Base-by-base conservation (phyloP, 2,113 vertebrate genomes). In the Pteruthius melanotis region DNA sequence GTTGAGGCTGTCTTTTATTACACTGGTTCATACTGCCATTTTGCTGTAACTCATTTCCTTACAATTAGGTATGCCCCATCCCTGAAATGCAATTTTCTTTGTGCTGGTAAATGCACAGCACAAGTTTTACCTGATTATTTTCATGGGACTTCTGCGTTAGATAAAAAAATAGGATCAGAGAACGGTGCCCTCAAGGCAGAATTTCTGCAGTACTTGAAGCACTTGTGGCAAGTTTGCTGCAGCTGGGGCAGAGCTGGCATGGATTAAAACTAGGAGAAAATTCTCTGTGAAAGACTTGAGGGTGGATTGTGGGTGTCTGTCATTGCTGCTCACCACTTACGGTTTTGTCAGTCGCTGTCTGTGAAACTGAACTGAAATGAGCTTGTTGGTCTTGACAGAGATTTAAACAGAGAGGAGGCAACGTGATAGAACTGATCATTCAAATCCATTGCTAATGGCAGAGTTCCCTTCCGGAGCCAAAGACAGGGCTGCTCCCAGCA, bases 31-130 rank as follows among this genome's bases (percentile, higher is more conserved):
- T 88, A 56, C 37, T 81, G 39, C 68, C 8, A 23, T 90, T 94
- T 95, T 15, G 6, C 72, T 95, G 37, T 93, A 95, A 96, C 70
- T 94, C 52, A 57, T 97, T 96, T 96, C 52, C 85, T 89, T 76
- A 76, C 95, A 91, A 90, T 87, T 97, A 93, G 49, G 30, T 94
- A 44, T 77, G 74, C 72, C 74, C 87, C 42, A 45, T 95, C 52
- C 65, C 82, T 89, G 92, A 98, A 96, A 93, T 84, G 66, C 56
- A 79, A 33, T 95, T 97, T 96, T 97, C 64, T 92, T 88, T 86
- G 68, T 78, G 78, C 93, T 96, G 89, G 27, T 93, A 88, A 96
- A 95, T 1, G 5, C 81, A 63, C 42, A 89, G 54, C 42, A 4
- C 35, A 94, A 87, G 22, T 78, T 83, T 64, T 84, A 69, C 49